Evolutionary conservation across 2,888 invertebrate genomes (phyloP).

Genomic region (Campaea margaritaria): DNA sequence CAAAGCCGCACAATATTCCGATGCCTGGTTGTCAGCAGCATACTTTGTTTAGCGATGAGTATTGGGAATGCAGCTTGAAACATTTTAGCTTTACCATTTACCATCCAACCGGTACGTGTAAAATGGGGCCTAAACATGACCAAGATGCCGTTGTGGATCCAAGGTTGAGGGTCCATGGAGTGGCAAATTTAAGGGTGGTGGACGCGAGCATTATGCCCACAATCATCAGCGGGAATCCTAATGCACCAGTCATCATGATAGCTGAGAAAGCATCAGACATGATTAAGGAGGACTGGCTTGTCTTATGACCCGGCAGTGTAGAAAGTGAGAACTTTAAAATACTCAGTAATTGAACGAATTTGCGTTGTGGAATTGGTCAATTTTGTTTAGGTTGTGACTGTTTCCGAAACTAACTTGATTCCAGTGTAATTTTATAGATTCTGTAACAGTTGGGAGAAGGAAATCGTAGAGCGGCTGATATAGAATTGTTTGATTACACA

Average conservation of each 20-base stretch:
- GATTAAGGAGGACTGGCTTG: conserved; percentile 94
- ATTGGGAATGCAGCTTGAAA: conserved; percentile 94
- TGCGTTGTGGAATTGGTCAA: background rate
- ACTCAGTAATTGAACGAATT: conserved; percentile 24
- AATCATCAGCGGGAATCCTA: conserved; percentile 95
- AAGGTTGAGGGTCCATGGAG: conserved; percentile 90
- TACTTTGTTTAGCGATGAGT: conserved; percentile 90
- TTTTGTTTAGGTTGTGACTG: conserved; percentile 1
- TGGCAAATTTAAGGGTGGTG: conserved; percentile 90
- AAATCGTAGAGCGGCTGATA: background rate
- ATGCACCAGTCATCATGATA: conserved; percentile 95
- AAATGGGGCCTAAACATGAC: conserved; percentile 93
- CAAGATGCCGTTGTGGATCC: conserved; percentile 92
- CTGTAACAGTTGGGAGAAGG: no score
- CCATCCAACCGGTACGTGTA: conserved; percentile 93
- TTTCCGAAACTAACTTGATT: background rate
- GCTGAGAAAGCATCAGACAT: conserved; percentile 95
- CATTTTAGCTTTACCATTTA: conserved; percentile 94
- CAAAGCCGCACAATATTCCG: conserved; percentile 90
- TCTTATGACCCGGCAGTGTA: conserved; percentile 81
- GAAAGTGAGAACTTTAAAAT: conserved; percentile 40
- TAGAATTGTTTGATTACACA: background rate
- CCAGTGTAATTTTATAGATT: no score
- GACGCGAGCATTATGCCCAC: conserved; percentile 96
- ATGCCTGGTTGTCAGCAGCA: conserved; percentile 93